Evolutionary conservation across 2,888 invertebrate genomes (phyloP), one percentile per base, ranked within the genome.

Genomic region (Subacronicta megacephala): DNA sequence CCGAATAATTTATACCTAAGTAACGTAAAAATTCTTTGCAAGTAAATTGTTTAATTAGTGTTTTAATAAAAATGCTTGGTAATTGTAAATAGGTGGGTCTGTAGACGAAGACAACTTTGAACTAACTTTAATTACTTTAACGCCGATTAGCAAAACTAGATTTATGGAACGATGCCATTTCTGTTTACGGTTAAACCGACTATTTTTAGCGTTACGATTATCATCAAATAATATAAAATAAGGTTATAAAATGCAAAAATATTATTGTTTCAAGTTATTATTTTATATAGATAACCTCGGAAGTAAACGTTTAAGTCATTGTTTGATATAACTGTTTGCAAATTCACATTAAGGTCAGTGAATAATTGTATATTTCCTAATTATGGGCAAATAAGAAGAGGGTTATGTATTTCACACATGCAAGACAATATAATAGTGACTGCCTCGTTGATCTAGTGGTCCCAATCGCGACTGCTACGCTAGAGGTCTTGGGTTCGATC

Each of bases 241-340:
- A 56, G 54, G 56, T 54, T 47, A 54, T 10, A 29, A 26, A 17
- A 45, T 45, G 52, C 13, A 12, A 17, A 33, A 64, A 42, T 49
- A 50, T 47, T 47, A 44, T 53, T 51, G 41, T 53, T 70, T 47
- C 18, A 13, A 53, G 33, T 46, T 43, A 57, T 40, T 53, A 16
- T 55, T 62, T 7, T 15, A 40, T 43, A 37, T 35, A 36, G 52
- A 47, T 65, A 62, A 58, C 62, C 57, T 72, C 60, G 69, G 66
- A 69, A 62, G 49, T 62, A 62, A 55, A 41, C 15, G n/a, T 16
- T 38, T 61, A 41, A 46, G 31, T 31, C 31, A 31, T 54, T 65
- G 54, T 54, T 65, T 52, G 41, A 56, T 59, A 53, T 60, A 36
- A 15, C 20, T 16, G 51, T 60, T 56, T 56, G 15, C 47, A 37